These are phyloP conservation scores for Punctoribates punctum DNA, from an alignment of 2,888 invertebrate genomes.

Conservation along the genomic window DNA sequence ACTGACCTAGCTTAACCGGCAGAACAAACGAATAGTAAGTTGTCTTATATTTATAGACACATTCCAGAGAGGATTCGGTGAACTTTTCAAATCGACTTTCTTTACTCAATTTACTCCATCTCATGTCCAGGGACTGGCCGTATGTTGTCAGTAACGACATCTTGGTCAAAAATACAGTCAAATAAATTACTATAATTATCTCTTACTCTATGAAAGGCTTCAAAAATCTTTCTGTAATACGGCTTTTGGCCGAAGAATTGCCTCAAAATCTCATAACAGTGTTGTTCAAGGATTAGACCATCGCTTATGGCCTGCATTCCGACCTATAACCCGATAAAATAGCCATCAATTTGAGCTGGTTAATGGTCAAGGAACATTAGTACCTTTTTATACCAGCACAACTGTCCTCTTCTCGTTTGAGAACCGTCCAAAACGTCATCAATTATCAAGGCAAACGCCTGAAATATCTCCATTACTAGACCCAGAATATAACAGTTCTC, in stretches of 20 bases:
- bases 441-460: slow-evolving; percentile 75
- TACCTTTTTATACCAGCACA: slow-evolving; percentile 72
- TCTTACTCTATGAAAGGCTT: slow-evolving; percentile 74
- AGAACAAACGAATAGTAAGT: slow-evolving; percentile 90
- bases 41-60: slow-evolving; percentile 81
- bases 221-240: slow-evolving; percentile 72
- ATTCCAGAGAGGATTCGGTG: slow-evolving; percentile 75
- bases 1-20: slow-evolving; percentile 84
- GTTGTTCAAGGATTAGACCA: slow-evolving; percentile 67
- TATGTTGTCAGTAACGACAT: slow-evolving; percentile 60
- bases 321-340: slow-evolving; percentile 36
- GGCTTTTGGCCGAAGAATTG: slow-evolving; percentile 70
- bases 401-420: slow-evolving; percentile 73
- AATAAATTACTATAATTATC: background rate
- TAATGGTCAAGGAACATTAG: no score
- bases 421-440: slow-evolving; percentile 92
- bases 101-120: slow-evolving; percentile 56
- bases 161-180: slow-evolving; percentile 39
- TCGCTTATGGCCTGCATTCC: slow-evolving; percentile 48
- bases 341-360: no score
- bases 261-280: slow-evolving; percentile 71
- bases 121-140: slow-evolving; percentile 77
- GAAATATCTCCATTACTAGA: slow-evolving; percentile 91
- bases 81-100: slow-evolving; percentile 51
- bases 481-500: slow-evolving; percentile 78